These are phyloP conservation scores for Oxytorus armatus DNA, from an alignment of 2,888 invertebrate species.

Conservation along the genomic window DNA sequence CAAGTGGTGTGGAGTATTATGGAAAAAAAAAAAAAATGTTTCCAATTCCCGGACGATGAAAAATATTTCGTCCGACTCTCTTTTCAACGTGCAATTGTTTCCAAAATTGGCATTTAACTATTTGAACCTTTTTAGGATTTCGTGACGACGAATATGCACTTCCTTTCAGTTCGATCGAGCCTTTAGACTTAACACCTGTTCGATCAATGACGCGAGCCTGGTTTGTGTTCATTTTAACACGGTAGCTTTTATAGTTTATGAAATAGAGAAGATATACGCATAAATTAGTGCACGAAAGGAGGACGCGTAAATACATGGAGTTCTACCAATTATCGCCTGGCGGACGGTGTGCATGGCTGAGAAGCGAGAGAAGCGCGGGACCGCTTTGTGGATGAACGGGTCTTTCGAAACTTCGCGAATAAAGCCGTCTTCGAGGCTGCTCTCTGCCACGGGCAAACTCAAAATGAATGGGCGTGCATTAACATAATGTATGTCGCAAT, in stretches of 20 bases:
- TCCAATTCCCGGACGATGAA: constrained; percentile 8
- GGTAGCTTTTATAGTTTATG: too few species aligned
- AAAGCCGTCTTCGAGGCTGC: constrained; percentile 69
- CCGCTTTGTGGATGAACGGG: constrained; percentile 63
- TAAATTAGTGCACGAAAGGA: constrained; percentile 33
- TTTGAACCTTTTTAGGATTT: too few species aligned
- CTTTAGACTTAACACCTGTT: too few species aligned
- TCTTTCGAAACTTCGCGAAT: constrained; percentile 76
- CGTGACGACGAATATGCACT: too few species aligned
- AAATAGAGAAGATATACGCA: too few species aligned
- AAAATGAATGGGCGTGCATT: constrained; percentile 78
- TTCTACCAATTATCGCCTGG: constrained; percentile 58
- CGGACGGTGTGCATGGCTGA: constrained; percentile 32
- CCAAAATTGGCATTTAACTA: too few species aligned
- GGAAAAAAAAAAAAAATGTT: constrained; percentile 13
- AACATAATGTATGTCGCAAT: constrained; percentile 82
- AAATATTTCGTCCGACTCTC: constrained; percentile 28
- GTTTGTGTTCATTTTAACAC: too few species aligned
- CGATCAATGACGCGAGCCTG: too few species aligned
- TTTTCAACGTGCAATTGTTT: too few species aligned
- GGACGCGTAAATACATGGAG: constrained; percentile 52
- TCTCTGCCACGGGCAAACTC: constrained; percentile 68
- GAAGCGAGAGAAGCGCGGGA: constrained; percentile 38
- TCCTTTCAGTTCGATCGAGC: too few species aligned
- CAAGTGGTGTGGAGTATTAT: constrained; percentile 44